These are phyloP conservation scores for Sula dactylatra DNA, from an alignment of 2,113 vertebrate genomes.

Conservation along the genomic window DNA sequence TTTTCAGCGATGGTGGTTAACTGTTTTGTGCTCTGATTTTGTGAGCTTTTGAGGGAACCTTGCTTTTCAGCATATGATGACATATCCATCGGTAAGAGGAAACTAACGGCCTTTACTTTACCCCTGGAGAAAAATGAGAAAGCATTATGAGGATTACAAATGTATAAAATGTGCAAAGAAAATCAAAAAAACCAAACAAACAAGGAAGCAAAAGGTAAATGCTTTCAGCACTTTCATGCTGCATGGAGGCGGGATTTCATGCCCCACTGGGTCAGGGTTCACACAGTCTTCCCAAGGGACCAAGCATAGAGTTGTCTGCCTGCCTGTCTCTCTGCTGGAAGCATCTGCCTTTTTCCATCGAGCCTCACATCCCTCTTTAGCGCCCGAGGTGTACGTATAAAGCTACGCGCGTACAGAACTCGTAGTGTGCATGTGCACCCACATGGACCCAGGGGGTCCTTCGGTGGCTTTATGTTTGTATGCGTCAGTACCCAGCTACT, in stretches of 20 bases:
- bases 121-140: constrained; percentile 72
- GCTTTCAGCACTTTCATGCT: neutral
- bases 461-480: neutral
- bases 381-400: accelerated
- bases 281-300: neutral
- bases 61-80: constrained; percentile 74
- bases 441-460: neutral
- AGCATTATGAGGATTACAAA: neutral
- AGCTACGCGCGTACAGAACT: neutral
- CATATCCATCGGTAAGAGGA: constrained; percentile 84
- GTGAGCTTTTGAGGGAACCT: constrained; percentile 64
- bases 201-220: neutral
- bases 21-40: constrained; percentile 66
- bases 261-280: neutral
- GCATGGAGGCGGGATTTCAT: neutral
- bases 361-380: neutral
- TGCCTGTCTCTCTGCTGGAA: neutral
- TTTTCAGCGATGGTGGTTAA: constrained; percentile 78
- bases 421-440: neutral
- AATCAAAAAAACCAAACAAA: neutral
- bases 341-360: neutral
- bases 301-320: neutral
- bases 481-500: neutral
- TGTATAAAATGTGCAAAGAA: neutral
- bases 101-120: constrained; percentile 91